Evolutionary conservation across 2,888 invertebrate genomes (phyloP).

Genomic region (Latrodectus elegans): DNA sequence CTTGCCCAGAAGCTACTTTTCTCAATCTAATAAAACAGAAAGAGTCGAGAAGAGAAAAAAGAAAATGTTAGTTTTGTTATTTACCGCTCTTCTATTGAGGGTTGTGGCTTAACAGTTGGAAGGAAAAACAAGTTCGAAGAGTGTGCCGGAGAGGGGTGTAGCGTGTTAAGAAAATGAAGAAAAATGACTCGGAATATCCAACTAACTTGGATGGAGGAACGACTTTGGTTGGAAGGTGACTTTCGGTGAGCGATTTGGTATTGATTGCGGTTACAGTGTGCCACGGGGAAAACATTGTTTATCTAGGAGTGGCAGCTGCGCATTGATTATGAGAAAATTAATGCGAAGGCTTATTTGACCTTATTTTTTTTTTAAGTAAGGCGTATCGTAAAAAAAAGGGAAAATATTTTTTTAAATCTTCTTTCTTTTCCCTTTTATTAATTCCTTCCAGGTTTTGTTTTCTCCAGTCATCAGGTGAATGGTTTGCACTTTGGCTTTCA

Average conservation of each 20-base stretch:
- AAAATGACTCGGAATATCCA: conserved; percentile 29
- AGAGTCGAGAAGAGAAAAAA: background rate
- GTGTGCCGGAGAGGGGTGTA: background rate
- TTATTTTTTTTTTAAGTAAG: background rate
- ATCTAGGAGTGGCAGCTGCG: conserved; percentile 31
- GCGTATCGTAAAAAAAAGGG: too few relatives aligned
- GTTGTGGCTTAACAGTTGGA: background rate
- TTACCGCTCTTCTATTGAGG: background rate
- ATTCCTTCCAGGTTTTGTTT: too few relatives aligned
- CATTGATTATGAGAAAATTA: conserved; percentile 58
- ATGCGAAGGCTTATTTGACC: conserved; percentile 31
- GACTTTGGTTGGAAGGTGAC: conserved; percentile 16
- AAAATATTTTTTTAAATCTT: too few relatives aligned
- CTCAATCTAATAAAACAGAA: background rate
- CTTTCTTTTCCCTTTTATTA: too few relatives aligned
- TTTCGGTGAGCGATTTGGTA: conserved; percentile 33
- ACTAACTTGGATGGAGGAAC: conserved; percentile 20
- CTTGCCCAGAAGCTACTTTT: too few relatives aligned
- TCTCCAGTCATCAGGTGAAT: too few relatives aligned
- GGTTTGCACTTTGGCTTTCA: too few relatives aligned
- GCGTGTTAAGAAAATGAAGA: conserved; percentile 28
- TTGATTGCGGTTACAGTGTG: conserved; percentile 40
- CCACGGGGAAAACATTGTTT: conserved; percentile 34
- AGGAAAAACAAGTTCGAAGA: background rate
- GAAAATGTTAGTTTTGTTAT: background rate